A percentile compares a stretch with the other conserved stretches of the same genome.
These are phyloP conservation scores for Scomber scombrus DNA, from an alignment of 2,113 vertebrate genomes.

Conservation along the genomic window DNA sequence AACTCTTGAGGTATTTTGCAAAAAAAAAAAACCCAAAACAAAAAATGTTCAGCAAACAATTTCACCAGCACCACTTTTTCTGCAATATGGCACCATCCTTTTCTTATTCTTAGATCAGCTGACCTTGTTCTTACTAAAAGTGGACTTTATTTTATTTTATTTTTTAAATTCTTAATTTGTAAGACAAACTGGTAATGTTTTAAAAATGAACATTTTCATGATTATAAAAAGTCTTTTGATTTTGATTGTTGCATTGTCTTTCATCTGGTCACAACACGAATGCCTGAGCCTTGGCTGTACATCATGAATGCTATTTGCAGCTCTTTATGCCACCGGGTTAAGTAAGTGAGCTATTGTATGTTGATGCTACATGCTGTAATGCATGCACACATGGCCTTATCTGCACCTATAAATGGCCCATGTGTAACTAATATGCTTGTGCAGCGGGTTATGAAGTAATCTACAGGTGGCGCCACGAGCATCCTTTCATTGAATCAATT, in stretches of 20 bases:
- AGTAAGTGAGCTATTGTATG: constrained; percentile 62
- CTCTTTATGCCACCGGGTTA: constrained; percentile 18
- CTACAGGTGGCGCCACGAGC: constrained; percentile 82
- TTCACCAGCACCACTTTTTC: constrained; percentile 72
- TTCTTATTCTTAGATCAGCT: constrained; percentile 43
- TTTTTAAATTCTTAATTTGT: constrained; percentile 62
- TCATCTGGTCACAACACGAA: constrained; percentile 42
- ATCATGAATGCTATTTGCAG: constrained; percentile 62
- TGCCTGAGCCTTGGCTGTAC: constrained; percentile 14
- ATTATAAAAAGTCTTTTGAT: constrained; percentile 73
- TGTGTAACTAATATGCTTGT: constrained; percentile 78
- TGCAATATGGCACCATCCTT: constrained; percentile 39
- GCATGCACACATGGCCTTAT: constrained; percentile 59
- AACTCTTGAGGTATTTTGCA: constrained; percentile 70
- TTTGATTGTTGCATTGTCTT: constrained; percentile 54
- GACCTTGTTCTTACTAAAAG: constrained; percentile 49
- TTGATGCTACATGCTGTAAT: constrained; percentile 60
- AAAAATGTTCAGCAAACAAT: constrained; percentile 28
- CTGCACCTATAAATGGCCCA: constrained; percentile 74
- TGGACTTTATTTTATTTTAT: constrained; percentile 39
- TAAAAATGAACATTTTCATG: constrained; percentile 71
- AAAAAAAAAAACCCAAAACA: constrained; percentile 25
- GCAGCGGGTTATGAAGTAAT: constrained; percentile 66
- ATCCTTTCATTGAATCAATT: constrained; percentile 80
- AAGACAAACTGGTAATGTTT: constrained; percentile 57